Base-by-base conservation (phyloP, 2,113 vertebrate genomes). In the Halcyon senegalensis region DNA sequence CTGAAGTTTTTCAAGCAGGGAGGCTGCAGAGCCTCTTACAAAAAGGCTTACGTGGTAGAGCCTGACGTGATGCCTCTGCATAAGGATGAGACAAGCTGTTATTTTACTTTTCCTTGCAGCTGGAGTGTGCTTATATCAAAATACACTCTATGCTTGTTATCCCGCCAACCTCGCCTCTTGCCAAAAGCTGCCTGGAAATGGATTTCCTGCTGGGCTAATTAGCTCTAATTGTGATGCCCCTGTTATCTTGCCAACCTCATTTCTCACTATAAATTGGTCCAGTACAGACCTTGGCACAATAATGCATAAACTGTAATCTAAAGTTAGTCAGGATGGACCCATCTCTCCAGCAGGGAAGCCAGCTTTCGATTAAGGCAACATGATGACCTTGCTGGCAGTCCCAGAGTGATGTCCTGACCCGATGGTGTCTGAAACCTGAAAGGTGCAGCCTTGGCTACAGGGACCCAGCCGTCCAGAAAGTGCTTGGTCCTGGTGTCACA, bases 151-250 rank as follows among this genome's bases (percentile, higher is more conserved):
- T 62, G 84, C 93, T 96, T 96, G 91, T 96, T 96, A 96, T 82
- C 63, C 96, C 66, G 89, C 96, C 96, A 97, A 37, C 66, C 74
- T 93, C 3, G 19, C 24, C 62, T 96, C 94, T 93, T 97, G 96
- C 96, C 96, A 96, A 96, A 97, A 96, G 89, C 96, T 96, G 96
- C 89, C 95, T 97, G 94, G 93, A 97, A 97, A 96, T 97, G 89
- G 93, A 97, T 97, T 97, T 97, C 96, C 96, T 97, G 96, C 96
- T 97, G 96, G 89, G 95, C 94, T 96, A 97, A 96, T 97, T 97
- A 97, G 93, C 87, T 94, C 89, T 97, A 96, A 97, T 97, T 97
- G 95, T 95, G 94, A 95, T 97, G 93, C 93, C 95, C 95, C 89
- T 96, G 94, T 94, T 96, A 96, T 97, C 94, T 96, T 97, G 95